Base-by-base conservation (phyloP, 2,888 invertebrate genomes). In the Philereme vetulata region DNA sequence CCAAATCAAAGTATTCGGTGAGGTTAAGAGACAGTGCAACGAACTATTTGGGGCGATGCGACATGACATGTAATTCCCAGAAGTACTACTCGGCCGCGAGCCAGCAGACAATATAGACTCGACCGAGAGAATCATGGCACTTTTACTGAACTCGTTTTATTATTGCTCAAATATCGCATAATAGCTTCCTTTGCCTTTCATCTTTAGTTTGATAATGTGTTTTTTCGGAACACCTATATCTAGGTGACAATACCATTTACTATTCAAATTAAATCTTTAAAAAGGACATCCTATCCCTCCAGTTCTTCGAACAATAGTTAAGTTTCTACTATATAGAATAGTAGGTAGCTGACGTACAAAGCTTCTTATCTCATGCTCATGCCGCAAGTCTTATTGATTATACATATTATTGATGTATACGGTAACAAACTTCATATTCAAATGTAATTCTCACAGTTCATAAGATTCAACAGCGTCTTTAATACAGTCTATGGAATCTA, bases 21-120 rank as follows among this genome's bases (percentile, higher is more conserved):
- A 45, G 48, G 60, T 55, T 55, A 62, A 64, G 66, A 72, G 75
- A 74, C 80, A 80, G 86, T 83, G 85, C 85, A 85, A 82, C 77
- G 83, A 83, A 86, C 86, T 86, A 85, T 85, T 86, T 84, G 77
- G 80, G 79, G 79, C 83, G 79, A 72, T 78, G 82, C 77, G 79
- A 82, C 80, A 79, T 76, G 79, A 82, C 80, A 79, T 76, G 71
- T 72, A 74, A 74, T 85, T 85, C 86, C 70, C 62, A 81, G 86
- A 85, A 86, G 66, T 67, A 67, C 71, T 71, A 65, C 72, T 75
- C 78, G 80, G 81, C 80, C 64, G 62, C 54, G 66, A 69, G 81
- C 81, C 83, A 82, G 76, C 49, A 47, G 58, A 33, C 55, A 56
- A 60, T 54, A 36, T 43, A 49, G 33, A 52, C 46, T 56, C 38